A percentile compares a stretch with the other conserved stretches of the same genome.
phyloP scores from a whole-genome alignment of 2,113 vertebrate species.

The Hypanus sabinus region DNA sequence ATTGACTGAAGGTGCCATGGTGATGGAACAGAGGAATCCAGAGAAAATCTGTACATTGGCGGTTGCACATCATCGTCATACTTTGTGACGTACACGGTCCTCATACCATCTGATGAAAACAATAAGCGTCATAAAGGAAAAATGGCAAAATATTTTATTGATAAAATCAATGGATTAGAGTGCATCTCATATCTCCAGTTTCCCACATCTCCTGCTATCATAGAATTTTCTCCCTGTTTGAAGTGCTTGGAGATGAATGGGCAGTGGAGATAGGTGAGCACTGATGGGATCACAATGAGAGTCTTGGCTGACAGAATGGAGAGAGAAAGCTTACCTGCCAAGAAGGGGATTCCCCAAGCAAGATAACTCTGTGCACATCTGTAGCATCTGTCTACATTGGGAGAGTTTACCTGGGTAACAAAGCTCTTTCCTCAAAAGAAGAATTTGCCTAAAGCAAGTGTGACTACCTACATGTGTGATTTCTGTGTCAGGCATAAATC shows the following conservation, averaged over 20 bases:
- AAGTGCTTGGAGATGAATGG: background rate
- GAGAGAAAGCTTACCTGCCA: background rate
- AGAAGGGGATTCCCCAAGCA: too few species aligned
- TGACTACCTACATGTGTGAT: too few species aligned
- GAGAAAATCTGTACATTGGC: constrained; percentile 78
- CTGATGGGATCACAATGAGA: background rate
- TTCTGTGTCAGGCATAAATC: too few species aligned
- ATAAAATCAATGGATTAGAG: background rate
- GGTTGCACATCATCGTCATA: constrained; percentile 62
- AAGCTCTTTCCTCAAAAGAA: background rate
- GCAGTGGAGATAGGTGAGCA: background rate
- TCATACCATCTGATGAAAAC: constrained; percentile 59
- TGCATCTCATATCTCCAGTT: background rate
- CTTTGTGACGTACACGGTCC: constrained; percentile 82
- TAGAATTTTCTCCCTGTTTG: background rate
- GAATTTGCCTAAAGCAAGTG: too few species aligned
- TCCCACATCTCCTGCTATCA: background rate
- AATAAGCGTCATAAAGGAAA: constrained; percentile 29
- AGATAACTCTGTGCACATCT: too few species aligned
- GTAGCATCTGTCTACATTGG: background rate
- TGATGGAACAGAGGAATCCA: constrained; percentile 68
- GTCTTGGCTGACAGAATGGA: background rate
- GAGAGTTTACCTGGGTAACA: background rate
- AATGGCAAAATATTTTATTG: constrained; percentile 30
- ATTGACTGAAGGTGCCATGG: constrained; percentile 74